Evolutionary conservation across 2,113 vertebrate genomes (phyloP).

Genomic region (Larimichthys polyactis): DNA sequence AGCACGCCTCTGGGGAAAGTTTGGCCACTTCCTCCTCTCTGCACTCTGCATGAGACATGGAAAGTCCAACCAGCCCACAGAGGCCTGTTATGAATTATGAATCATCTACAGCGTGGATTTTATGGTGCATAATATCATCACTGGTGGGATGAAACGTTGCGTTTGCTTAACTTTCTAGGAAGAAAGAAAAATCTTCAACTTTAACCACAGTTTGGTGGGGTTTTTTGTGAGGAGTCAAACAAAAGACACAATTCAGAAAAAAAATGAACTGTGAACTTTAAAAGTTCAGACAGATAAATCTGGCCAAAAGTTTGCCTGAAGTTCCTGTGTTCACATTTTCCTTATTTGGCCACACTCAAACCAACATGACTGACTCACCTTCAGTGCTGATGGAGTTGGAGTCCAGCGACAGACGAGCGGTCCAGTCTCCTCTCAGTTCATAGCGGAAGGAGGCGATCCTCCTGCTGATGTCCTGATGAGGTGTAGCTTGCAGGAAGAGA

Average conservation of each 20-base stretch:
- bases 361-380: constrained; percentile 82
- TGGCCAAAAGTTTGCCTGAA: background rate
- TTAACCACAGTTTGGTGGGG: background rate
- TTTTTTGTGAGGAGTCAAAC: background rate
- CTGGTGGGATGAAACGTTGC: background rate
- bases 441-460: constrained; percentile 92
- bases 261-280: too few relatives aligned
- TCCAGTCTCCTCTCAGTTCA: constrained; percentile 88
- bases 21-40: constrained; percentile 74
- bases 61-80: constrained; percentile 62
- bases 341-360: background rate
- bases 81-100: constrained; percentile 64
- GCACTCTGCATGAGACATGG: constrained; percentile 35
- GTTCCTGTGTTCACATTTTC: background rate
- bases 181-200: background rate
- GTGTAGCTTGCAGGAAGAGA: constrained; percentile 92
- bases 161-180: background rate
- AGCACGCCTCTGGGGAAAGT: constrained; percentile 70
- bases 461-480: constrained; percentile 93
- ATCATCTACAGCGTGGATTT: constrained; percentile 46
- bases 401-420: constrained; percentile 81
- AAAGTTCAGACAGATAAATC: background rate
- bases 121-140: constrained; percentile 22
- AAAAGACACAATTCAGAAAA: background rate
- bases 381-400: constrained; percentile 79